Evolutionary conservation across 2,797 vertebrate genomes (phyloP).

Genomic region (Lepilemur septentrionalis): DNA sequence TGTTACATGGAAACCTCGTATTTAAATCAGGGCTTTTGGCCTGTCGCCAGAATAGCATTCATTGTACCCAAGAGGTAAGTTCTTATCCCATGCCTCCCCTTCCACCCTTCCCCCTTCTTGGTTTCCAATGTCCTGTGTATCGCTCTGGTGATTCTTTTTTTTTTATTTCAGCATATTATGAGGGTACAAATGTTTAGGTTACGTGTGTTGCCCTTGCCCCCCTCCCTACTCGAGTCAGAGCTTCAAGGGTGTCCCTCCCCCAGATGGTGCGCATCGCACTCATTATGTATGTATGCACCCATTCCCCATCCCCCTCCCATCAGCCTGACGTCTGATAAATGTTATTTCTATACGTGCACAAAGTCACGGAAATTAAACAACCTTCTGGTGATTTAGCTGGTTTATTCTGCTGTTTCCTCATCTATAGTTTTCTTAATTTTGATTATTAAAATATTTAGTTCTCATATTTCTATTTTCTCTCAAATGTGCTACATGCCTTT

Average conservation of each 20-base stretch:
- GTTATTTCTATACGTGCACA: too few relatives aligned
- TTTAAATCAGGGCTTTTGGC: neutral
- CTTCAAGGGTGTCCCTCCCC: too few relatives aligned
- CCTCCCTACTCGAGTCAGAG: too few relatives aligned
- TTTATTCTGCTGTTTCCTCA: neutral
- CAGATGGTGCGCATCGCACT: too few relatives aligned
- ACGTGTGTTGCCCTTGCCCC: too few relatives aligned
- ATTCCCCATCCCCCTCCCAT: too few relatives aligned
- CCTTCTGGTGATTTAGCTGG: too few relatives aligned
- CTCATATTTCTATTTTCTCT: neutral
- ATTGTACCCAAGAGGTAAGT: neutral
- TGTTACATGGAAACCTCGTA: neutral
- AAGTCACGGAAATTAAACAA: too few relatives aligned
- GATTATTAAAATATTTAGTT: conserved; percentile 1
- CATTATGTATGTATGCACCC: too few relatives aligned
- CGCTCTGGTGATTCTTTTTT: neutral
- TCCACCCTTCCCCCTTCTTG: neutral
- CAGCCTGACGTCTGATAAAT: too few relatives aligned
- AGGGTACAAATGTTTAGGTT: too few relatives aligned
- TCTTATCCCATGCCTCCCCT: neutral
- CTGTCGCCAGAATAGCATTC: neutral
- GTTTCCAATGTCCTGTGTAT: neutral
- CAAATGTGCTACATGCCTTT: neutral
- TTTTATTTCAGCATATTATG: too few relatives aligned
- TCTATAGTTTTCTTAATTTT: neutral